Evolutionary conservation across 2,888 invertebrate genomes (phyloP), one percentile per base, ranked within the genome.

Genomic region (Agonopterix alstromeriana): DNA sequence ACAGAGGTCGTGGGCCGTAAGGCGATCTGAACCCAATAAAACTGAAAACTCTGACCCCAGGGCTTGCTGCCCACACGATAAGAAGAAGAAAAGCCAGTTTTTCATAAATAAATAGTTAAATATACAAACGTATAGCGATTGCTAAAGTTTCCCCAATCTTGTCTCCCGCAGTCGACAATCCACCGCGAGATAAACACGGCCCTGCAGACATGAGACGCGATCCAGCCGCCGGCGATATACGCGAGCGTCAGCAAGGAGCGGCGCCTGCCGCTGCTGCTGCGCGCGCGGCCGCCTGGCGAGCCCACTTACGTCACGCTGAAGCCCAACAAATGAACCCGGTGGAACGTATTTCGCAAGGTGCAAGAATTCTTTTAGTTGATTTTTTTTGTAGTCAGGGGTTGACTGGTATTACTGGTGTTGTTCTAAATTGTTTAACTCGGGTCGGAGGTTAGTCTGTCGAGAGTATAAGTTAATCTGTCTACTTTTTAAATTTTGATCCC

Each of bases 131-230:
- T 17, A 17, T 3, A 17, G 17, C 2, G 2, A 17, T 17, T 17
- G 17, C 17, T 17, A 17, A 17, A 17, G 17, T 4, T 17, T 2
- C 17, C 17, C 17, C 17, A 17, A 17, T 1, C 36, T n/a, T 36
- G 36, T 36, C n/a, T 36, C 36, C 53, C 49, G 0, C 79, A 89
- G 89, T 75, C 92, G 57, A 93, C 93, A 57, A 93, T 95, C 81
- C 95, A 95, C 88, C 93, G 94, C 80, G 96, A 96, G 90, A 92
- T 95, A 65, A 92, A 92, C 70, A 93, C 93, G n/a, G 94, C 94
- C 51, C 73, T 95, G 82, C 94, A 94, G 77, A 94, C 94, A 91
- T 93, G 92, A 64, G 59, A 11, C 73, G 55, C 59, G 59, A 69
- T 69, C 53, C 70, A 69, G 61, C 73, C 76, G 66, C 70, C 73